These are phyloP conservation scores for Drosophila paranaensis DNA, from an alignment of 2,888 invertebrate genomes.

Conservation along the genomic window DNA sequence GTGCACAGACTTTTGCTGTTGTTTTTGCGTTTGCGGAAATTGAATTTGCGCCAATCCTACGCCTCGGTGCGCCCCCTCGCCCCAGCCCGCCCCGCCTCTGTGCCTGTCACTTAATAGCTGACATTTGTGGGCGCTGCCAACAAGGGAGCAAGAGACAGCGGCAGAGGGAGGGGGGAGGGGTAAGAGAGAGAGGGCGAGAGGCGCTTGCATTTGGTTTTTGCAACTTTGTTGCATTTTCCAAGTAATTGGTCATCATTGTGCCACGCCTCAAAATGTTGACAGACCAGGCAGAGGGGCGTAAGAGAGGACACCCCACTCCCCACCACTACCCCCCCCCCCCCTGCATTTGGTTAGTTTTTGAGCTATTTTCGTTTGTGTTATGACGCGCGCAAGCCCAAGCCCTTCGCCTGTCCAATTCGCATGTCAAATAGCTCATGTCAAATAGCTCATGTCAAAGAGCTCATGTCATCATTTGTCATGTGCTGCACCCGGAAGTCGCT, in stretches of 20 bases:
- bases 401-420: slow-evolving; percentile 8
- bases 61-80: background rate
- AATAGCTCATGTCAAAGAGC: slow-evolving; percentile 26
- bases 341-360: slow-evolving; percentile 2
- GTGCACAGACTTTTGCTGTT: slow-evolving; percentile 28
- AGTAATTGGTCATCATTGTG: slow-evolving; percentile 75
- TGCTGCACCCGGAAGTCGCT: slow-evolving; percentile 61
- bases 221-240: slow-evolving; percentile 77
- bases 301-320: no score
- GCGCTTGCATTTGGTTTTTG: slow-evolving; percentile 46
- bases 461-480: slow-evolving; percentile 48
- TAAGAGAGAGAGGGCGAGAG: background rate
- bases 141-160: background rate
- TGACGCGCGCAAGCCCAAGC: slow-evolving; percentile 33
- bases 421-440: slow-evolving; percentile 38
- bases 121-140: slow-evolving; percentile 43
- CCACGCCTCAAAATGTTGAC: slow-evolving; percentile 49
- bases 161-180: background rate
- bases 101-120: slow-evolving; percentile 48
- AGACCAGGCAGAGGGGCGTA: slow-evolving; percentile 21
- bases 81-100: no score
- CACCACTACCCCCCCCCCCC: background rate
- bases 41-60: slow-evolving; percentile 64
- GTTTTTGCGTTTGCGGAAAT: slow-evolving; percentile 57
- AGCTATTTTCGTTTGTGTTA: slow-evolving; percentile 50